Evolutionary conservation across 2,888 invertebrate species (phyloP), one percentile per base, ranked within the genome.

Genomic region (Nebria salina): DNA sequence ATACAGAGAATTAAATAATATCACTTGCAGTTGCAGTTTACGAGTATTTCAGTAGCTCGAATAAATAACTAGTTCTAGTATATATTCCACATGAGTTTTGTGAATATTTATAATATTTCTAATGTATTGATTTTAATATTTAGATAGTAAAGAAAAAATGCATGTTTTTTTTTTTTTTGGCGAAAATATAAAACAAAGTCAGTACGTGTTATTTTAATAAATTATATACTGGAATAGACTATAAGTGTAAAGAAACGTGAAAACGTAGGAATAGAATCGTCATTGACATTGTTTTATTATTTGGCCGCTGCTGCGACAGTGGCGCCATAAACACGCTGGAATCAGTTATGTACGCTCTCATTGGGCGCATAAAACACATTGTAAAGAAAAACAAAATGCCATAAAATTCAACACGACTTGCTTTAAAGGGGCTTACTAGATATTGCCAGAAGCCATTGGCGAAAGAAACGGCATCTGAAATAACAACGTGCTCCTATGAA

Each of bases 321-420:
- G 81, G 76, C 66, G 73, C 76, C 81, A 81, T 81, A 81, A 81
- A 81, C 76, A 76, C 72, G 81, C 76, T 81, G 72, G 76, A 81
- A 81, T 81, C 81, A 81, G 81, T 81, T 81, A 81, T 81, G 81
- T 81, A 76, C 72, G 81, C 66, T 81, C 81, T 81, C 81, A 81
- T 81, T 81, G 81, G 81, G 72, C 72, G 73, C 81, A 81, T 81
- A 81, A 81, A 81, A 76, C 81, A 81, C 81, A 81, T 81, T 81
- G 81, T 81, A 81, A 81, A 81, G 81, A 76, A 81, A 73, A 78
- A 78, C 75, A 75, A 75, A 80, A 80, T 26, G 64, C 64, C 80
- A 80, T 80, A 80, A 80, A 80, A 80, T 80, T 65, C 75, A 75
- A 75, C 80, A 54, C 54, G 54, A 54, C 54, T 54, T 54, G 80